A percentile compares a stretch with the other conserved stretches of the same genome.
Conservation (phyloP, 1,140 invertebrate genomes). For the Leptinotarsa undecemlineata region DNA sequence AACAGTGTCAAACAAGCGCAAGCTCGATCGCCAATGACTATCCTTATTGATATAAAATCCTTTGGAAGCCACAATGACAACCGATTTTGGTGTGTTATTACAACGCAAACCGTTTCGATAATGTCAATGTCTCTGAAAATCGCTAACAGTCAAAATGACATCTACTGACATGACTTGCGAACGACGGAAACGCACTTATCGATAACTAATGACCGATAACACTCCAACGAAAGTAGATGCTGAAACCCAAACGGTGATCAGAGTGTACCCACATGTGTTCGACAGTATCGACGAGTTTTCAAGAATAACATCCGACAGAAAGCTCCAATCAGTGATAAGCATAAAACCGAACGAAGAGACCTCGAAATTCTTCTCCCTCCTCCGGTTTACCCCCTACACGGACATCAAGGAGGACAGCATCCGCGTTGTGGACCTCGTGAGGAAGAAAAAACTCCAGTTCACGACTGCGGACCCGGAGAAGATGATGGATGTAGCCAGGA, state of each 20-base stretch:
- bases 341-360: slow-evolving; percentile 34
- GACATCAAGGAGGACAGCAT: slow-evolving; percentile 38
- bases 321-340: slow-evolving; percentile 34
- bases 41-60: no score
- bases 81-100: no score
- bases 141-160: no score
- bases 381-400: slow-evolving; percentile 35
- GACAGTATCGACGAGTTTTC: slow-evolving; percentile 21
- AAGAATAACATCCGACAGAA: slow-evolving; percentile 31
- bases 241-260: slow-evolving; percentile 37
- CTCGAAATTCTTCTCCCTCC: slow-evolving; percentile 31
- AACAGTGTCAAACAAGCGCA: no score
- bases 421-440: slow-evolving; percentile 30
- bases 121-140: no score
- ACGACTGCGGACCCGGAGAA: background rate
- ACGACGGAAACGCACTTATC: no score
- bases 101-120: no score
- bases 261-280: slow-evolving; percentile 37
- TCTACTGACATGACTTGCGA: no score
- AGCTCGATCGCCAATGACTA: no score
- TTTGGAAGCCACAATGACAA: no score
- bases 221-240: slow-evolving; percentile 21
- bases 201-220: slow-evolving; percentile 23
- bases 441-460: slow-evolving; percentile 37
- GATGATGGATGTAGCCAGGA: slow-evolving; percentile 5